Evolutionary conservation across 2,113 vertebrate species (phyloP).

Genomic region (Desmodus rotundus): DNA sequence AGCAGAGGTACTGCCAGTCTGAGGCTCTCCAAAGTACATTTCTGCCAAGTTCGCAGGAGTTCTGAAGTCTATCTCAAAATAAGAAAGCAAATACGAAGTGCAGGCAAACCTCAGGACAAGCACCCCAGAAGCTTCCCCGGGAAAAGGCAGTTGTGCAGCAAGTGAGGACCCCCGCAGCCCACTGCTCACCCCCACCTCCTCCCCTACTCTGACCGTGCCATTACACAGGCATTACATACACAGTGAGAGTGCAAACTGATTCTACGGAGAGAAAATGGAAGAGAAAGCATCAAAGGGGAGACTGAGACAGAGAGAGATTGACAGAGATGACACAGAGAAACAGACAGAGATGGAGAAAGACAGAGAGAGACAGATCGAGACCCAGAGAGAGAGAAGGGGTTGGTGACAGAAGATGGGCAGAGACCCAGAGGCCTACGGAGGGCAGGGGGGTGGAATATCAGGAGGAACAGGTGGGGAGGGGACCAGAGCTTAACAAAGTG

Average conservation of each 20-base stretch:
- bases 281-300: background rate
- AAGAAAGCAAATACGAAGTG: background rate
- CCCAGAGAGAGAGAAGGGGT: fast-evolving
- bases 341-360: background rate
- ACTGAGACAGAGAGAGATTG: background rate
- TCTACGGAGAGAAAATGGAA: background rate
- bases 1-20: background rate
- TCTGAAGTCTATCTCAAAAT: background rate
- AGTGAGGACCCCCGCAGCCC: background rate
- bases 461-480: background rate
- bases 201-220: fast-evolving
- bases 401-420: background rate
- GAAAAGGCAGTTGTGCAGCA: background rate
- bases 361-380: background rate
- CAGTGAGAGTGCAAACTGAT: background rate
- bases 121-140: background rate
- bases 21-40: background rate
- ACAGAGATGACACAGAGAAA: background rate
- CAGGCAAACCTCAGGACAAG: background rate
- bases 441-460: background rate
- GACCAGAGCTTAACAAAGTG: no score
- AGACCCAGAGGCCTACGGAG: background rate
- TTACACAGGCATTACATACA: no score
- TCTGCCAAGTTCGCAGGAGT: background rate
- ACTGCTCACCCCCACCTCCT: background rate